phyloP scores from a whole-genome alignment of 2,797 vertebrate species.

The Benthosema pterotum region DNA sequence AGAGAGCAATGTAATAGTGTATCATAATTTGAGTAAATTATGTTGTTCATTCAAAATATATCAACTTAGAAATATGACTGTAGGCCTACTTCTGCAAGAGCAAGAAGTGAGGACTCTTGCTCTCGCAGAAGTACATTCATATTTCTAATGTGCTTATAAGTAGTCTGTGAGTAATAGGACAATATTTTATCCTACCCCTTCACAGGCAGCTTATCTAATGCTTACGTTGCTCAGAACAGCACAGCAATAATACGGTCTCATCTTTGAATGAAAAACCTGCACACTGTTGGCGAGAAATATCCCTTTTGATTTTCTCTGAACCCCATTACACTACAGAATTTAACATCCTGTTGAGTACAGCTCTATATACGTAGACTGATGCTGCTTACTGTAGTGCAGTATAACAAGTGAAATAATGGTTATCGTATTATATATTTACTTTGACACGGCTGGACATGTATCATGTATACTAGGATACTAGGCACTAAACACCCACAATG shows the following conservation, averaged over 20 bases:
- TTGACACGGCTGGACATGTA: background rate
- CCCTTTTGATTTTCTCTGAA: background rate
- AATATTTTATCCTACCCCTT: constrained; percentile 13
- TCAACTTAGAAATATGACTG: too few relatives aligned
- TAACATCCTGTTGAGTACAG: background rate
- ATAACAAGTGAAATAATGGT: too few relatives aligned
- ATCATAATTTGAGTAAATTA: background rate
- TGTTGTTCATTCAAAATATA: background rate
- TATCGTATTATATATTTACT: too few relatives aligned
- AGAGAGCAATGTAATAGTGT: too few relatives aligned
- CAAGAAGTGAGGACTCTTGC: too few relatives aligned
- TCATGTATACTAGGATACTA: background rate
- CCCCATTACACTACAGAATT: background rate
- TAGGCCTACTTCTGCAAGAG: too few relatives aligned
- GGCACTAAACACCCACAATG: background rate
- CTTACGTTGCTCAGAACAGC: background rate
- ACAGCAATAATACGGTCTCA: background rate
- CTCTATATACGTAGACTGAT: background rate
- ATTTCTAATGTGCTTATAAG: too few relatives aligned
- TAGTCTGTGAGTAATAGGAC: background rate
- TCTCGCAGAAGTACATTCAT: too few relatives aligned
- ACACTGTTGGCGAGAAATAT: background rate
- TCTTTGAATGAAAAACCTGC: background rate
- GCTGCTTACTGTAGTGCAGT: too few relatives aligned
- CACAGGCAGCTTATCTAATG: constrained; percentile 31